Evolutionary conservation across 2,888 invertebrate genomes (phyloP).

Genomic region (Agrochola macilenta): DNA sequence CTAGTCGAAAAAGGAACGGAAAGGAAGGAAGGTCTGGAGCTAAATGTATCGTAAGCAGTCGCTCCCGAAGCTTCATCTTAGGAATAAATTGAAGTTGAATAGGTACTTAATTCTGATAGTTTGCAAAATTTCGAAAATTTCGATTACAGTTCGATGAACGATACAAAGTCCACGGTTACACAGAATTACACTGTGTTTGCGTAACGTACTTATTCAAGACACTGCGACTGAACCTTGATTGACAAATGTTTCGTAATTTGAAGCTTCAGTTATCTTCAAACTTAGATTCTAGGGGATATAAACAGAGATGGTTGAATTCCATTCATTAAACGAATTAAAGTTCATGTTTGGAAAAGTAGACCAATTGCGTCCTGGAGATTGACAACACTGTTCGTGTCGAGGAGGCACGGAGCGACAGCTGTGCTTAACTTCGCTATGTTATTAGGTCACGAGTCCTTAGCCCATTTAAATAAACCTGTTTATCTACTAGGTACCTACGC

Average conservation of each 20-base stretch:
- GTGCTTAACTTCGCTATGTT: neutral
- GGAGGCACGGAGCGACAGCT: too few species aligned
- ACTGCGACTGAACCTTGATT: slow-evolving; percentile 6
- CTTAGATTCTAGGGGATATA: neutral
- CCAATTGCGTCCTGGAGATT: slow-evolving; percentile 1
- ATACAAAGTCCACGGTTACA: slow-evolving; percentile 18
- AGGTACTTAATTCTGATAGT: neutral
- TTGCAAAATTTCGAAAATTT: neutral
- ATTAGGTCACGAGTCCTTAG: neutral
- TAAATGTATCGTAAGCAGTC: neutral
- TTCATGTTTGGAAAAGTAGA: neutral
- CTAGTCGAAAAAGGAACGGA: neutral
- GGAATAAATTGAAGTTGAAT: too few species aligned
- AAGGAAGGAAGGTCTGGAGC: neutral
- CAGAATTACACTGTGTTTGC: slow-evolving; percentile 10
- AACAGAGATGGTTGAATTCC: neutral
- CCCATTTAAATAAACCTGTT: neutral
- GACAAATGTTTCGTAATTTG: neutral
- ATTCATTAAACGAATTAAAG: neutral
- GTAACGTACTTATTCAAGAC: neutral
- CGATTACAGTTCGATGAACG: slow-evolving; percentile 20
- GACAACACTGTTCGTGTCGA: too few species aligned
- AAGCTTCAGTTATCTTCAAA: neutral
- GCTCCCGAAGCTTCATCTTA: neutral
- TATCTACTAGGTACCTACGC: neutral